Evolutionary conservation across 2,888 invertebrate genomes (phyloP).

Genomic region (Aradus depressus): DNA sequence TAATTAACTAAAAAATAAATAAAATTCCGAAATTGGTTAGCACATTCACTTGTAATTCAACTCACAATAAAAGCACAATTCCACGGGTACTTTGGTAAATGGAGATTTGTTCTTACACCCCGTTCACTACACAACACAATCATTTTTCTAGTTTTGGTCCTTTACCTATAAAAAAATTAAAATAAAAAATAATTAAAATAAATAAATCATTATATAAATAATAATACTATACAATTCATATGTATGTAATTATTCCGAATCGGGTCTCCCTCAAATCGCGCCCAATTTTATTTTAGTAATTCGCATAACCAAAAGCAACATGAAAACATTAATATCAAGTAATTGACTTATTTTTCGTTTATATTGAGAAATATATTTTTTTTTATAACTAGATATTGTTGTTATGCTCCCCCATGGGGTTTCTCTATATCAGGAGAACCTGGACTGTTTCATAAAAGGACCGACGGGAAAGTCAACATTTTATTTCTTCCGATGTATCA

Average conservation of each 20-base stretch:
- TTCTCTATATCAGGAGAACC: no score
- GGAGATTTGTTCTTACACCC: slow-evolving; percentile 13
- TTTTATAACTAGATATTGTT: no score
- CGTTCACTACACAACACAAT: slow-evolving; percentile 9
- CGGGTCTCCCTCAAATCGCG: not conserved
- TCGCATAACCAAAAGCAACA: not conserved
- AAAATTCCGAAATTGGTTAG: no score
- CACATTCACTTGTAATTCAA: slow-evolving; percentile 10
- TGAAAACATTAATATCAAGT: no score
- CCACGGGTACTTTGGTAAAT: slow-evolving; percentile 14
- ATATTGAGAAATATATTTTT: no score
- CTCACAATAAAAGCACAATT: slow-evolving; percentile 6
- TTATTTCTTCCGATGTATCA: no score
- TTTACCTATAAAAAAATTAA: not conserved
- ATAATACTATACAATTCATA: not conserved
- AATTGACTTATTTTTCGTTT: not conserved
- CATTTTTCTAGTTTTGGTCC: not conserved
- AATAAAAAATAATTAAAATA: not conserved
- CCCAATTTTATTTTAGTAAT: not conserved
- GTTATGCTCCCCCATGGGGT: no score
- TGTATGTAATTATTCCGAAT: not conserved
- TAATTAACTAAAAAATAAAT: no score
- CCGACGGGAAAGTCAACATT: no score
- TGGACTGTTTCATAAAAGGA: no score
- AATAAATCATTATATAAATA: not conserved